Evolutionary conservation across 2,888 invertebrate genomes (phyloP).

Genomic region (Saturnia pavonia): DNA sequence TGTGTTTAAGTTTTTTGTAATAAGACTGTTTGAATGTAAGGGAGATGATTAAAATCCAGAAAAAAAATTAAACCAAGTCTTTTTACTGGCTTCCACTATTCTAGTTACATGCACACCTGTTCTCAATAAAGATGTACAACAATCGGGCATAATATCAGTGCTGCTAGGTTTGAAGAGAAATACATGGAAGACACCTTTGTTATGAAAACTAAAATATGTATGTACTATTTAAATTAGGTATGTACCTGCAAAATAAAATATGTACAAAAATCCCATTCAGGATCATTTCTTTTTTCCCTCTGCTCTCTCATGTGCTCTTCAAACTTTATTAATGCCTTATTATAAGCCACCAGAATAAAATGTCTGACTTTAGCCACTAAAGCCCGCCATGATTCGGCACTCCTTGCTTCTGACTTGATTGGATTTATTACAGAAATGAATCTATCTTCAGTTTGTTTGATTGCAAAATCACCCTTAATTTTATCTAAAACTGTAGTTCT

Average conservation of each 20-base stretch:
- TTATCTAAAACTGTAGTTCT: conserved; percentile 97
- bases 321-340: conserved; percentile 91
- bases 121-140: no score
- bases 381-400: conserved; percentile 94
- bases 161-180: neutral
- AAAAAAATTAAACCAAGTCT: no score
- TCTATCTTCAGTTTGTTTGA: conserved; percentile 90
- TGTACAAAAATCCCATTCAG: conserved; percentile 96
- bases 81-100: no score
- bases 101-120: no score
- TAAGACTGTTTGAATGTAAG: no score
- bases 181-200: neutral
- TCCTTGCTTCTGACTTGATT: conserved; percentile 92
- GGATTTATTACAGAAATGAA: conserved; percentile 96
- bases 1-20: no score
- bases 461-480: conserved; percentile 95
- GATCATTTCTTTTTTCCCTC: conserved; percentile 93
- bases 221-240: neutral
- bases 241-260: conserved; percentile 94
- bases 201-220: neutral
- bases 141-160: no score
- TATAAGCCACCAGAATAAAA: conserved; percentile 92
- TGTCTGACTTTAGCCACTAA: conserved; percentile 91
- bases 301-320: conserved; percentile 95
- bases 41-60: no score